A percentile compares a stretch with the other conserved stretches of the same genome.
phyloP scores from a whole-genome alignment of 2,797 vertebrate genomes.

The Epinephelus coioides region DNA sequence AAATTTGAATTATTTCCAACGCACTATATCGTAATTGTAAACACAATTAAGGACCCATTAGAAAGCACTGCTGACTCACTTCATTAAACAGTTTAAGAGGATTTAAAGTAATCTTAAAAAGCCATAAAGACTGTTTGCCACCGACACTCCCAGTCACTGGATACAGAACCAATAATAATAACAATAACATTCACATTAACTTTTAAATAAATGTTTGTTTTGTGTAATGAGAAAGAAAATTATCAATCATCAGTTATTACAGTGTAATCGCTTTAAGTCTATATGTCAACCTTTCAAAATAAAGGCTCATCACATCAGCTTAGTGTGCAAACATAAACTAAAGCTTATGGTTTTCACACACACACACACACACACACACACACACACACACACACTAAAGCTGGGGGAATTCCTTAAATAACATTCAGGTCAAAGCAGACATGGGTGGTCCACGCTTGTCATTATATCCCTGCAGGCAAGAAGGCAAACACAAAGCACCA shows the following conservation, averaged over 20 bases:
- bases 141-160: background rate
- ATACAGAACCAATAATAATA: background rate
- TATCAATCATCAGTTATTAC: constrained; percentile 46
- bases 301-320: constrained; percentile 49
- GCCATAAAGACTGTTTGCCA: constrained; percentile 14
- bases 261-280: constrained; percentile 46
- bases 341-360: constrained; percentile 41
- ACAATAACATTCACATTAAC: background rate
- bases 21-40: background rate
- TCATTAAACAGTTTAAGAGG: constrained; percentile 8
- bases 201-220: constrained; percentile 47
- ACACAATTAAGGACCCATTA: background rate
- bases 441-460: constrained; percentile 86
- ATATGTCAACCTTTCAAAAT: constrained; percentile 53
- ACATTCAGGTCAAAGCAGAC: constrained; percentile 75
- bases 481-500: constrained; percentile 79
- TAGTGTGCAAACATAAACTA: constrained; percentile 62
- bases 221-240: constrained; percentile 21
- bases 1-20: background rate
- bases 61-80: background rate
- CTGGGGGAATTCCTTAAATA: constrained; percentile 75
- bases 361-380: constrained; percentile 32
- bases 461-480: constrained; percentile 79
- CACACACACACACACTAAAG: constrained; percentile 43
- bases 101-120: constrained; percentile 3